phyloP scores from a whole-genome alignment of 1,140 invertebrate species.

The Pentalonia nigronervosa region DNA sequence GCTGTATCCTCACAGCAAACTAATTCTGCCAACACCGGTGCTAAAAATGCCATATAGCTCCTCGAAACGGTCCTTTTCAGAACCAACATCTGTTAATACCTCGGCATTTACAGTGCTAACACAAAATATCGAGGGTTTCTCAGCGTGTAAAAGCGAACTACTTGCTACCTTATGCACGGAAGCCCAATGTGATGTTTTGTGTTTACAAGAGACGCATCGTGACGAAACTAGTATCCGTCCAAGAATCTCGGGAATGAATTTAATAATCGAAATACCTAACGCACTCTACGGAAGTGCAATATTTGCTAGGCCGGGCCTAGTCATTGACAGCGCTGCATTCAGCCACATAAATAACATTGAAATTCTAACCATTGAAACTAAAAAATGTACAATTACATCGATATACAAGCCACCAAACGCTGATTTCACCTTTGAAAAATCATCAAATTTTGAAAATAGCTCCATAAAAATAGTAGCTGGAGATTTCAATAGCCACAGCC shows the following conservation, averaged over 20 bases:
- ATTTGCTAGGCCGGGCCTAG: constrained; percentile 38
- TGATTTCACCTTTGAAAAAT: background rate
- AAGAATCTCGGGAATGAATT: constrained; percentile 47
- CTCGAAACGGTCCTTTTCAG: too few species aligned
- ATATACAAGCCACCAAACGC: constrained; percentile 38
- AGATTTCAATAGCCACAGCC: background rate
- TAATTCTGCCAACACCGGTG: constrained; percentile 44
- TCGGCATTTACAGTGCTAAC: background rate
- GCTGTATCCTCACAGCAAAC: constrained; percentile 28
- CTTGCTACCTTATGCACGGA: too few species aligned
- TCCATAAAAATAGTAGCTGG: background rate
- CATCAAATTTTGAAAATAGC: background rate
- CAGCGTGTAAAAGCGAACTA: too few species aligned
- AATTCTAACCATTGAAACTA: constrained; percentile 37
- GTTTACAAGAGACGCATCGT: too few species aligned
- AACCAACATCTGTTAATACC: background rate
- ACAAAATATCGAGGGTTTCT: too few species aligned
- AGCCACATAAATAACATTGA: constrained; percentile 33
- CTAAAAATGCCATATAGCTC: too few species aligned
- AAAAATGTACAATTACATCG: constrained; percentile 36
- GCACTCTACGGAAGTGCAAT: constrained; percentile 48
- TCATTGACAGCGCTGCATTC: constrained; percentile 13
- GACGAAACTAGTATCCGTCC: too few species aligned
- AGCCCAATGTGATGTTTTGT: too few species aligned
- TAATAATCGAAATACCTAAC: constrained; percentile 50